These are phyloP conservation scores for Theristicus caerulescens DNA, from an alignment of 2,113 vertebrate species.

Conservation along the genomic window DNA sequence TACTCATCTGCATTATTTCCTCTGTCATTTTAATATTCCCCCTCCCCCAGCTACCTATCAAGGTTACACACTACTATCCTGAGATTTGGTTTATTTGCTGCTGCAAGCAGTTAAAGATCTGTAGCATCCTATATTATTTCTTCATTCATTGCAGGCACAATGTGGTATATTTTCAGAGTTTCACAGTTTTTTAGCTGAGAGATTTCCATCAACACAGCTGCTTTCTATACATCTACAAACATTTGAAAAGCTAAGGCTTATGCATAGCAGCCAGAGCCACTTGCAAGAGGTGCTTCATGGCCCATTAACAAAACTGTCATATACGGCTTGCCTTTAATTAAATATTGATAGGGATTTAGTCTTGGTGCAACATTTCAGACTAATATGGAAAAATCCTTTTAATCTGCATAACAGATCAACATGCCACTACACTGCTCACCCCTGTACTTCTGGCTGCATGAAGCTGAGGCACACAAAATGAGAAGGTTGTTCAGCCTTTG, in stretches of 20 bases:
- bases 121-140: background rate
- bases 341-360: slow-evolving; percentile 6
- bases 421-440: background rate
- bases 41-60: background rate
- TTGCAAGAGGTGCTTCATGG: background rate
- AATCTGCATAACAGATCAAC: background rate
- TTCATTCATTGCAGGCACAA: background rate
- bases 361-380: background rate
- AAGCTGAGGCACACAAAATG: background rate
- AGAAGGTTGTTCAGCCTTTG: background rate
- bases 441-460: background rate
- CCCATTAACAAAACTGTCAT: slow-evolving; percentile 12
- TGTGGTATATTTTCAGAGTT: background rate
- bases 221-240: background rate
- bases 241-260: background rate
- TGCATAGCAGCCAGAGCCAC: background rate
- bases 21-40: background rate
- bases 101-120: background rate
- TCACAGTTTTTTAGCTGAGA: background rate
- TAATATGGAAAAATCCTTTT: slow-evolving; percentile 12
- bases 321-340: background rate
- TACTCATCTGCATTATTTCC: background rate
- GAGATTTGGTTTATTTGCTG: background rate
- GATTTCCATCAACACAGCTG: background rate
- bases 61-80: background rate